A percentile compares a stretch with the other conserved stretches of the same genome.
phyloP scores from a whole-genome alignment of 2,888 invertebrate genomes.

The Cephus runcator region DNA sequence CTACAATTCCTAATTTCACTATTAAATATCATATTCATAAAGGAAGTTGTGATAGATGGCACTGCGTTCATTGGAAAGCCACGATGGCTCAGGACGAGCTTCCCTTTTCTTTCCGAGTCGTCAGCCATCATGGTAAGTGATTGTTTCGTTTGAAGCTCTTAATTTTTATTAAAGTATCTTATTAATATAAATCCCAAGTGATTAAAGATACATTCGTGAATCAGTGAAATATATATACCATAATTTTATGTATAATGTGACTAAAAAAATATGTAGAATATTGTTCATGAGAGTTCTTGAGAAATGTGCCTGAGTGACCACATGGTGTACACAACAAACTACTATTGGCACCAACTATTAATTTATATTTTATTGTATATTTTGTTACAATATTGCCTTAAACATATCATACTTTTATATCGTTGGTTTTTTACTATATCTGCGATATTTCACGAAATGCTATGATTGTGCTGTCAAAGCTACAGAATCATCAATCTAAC shows the following conservation, averaged over 20 bases:
- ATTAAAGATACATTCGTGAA: neutral
- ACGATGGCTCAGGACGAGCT: slow-evolving; percentile 30
- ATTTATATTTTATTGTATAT: neutral
- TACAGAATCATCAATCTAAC: neutral
- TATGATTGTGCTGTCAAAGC: neutral
- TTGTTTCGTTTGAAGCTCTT: slow-evolving; percentile 9
- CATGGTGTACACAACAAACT: slow-evolving; percentile 29
- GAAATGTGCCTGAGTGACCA: slow-evolving; percentile 13
- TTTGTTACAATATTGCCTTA: neutral
- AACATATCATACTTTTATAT: neutral
- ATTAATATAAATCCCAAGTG: neutral
- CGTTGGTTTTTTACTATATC: neutral
- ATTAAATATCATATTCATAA: neutral
- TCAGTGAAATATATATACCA: neutral
- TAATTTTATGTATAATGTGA: neutral
- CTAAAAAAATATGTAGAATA: neutral
- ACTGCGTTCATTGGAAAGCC: slow-evolving; percentile 12
- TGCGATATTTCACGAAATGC: neutral
- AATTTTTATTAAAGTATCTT: slow-evolving; percentile 18
- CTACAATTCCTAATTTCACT: neutral
- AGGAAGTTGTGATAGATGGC: neutral
- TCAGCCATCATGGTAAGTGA: slow-evolving; percentile 64
- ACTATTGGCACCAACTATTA: neutral
- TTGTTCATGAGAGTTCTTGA: neutral
- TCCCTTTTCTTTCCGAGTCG: slow-evolving; percentile 56